Evolutionary conservation across 2,113 vertebrate genomes (phyloP).

Genomic region (Anhinga rufa): DNA sequence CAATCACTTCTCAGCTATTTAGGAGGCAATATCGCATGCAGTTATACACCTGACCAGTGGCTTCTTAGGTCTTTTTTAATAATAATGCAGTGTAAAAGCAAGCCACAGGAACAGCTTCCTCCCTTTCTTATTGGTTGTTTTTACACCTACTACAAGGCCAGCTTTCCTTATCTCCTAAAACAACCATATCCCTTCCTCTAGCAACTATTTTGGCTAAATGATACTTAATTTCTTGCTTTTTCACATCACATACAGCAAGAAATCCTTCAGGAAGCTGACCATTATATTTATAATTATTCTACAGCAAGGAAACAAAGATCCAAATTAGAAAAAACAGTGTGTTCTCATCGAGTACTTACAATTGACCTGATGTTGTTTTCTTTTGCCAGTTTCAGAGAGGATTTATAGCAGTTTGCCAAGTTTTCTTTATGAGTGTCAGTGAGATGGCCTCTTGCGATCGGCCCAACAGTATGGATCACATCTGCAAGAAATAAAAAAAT

Average conservation of each 20-base stretch:
- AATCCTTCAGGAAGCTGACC: background rate
- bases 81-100: background rate
- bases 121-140: background rate
- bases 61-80: background rate
- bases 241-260: background rate
- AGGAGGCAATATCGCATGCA: background rate
- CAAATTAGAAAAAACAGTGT: background rate
- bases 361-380: slow-evolving; percentile 87
- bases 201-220: background rate
- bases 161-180: background rate
- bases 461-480: slow-evolving; percentile 98
- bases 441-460: slow-evolving; percentile 89
- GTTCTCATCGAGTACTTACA: slow-evolving; percentile 77
- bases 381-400: slow-evolving; percentile 88
- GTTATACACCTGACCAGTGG: background rate
- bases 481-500: slow-evolving; percentile 71
- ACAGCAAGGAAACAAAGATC: background rate
- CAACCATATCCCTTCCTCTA: background rate
- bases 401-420: slow-evolving; percentile 92
- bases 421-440: slow-evolving; percentile 84
- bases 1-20: background rate
- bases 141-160: background rate
- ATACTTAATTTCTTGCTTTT: background rate
- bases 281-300: background rate
- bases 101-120: background rate